phyloP scores from a whole-genome alignment of 2,113 vertebrate species.

The Galeopterus variegatus region DNA sequence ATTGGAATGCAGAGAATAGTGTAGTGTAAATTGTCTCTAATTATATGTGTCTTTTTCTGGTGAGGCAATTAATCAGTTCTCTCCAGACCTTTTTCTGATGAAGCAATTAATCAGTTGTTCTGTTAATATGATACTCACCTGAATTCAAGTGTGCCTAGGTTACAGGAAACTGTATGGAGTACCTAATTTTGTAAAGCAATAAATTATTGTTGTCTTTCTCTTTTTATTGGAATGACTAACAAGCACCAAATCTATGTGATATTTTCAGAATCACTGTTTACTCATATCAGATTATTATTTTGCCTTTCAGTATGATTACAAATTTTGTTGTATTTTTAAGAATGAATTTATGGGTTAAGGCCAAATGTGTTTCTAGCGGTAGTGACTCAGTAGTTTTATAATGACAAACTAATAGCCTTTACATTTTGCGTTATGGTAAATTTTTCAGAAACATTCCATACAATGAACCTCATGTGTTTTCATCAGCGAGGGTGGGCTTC shows the following conservation, averaged over 20 bases:
- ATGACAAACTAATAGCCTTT: not conserved
- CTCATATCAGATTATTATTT: slow-evolving; percentile 24
- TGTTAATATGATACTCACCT: slow-evolving; percentile 12
- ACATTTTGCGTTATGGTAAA: not conserved
- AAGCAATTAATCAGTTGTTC: slow-evolving; percentile 57
- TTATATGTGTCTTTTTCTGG: slow-evolving; percentile 46
- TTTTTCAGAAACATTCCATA: slow-evolving; percentile 36
- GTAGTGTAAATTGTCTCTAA: slow-evolving; percentile 65
- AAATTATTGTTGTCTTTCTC: not conserved
- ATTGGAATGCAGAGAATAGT: slow-evolving; percentile 45
- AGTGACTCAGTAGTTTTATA: slow-evolving; percentile 16
- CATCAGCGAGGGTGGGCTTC: not conserved
- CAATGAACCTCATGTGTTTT: slow-evolving; percentile 41
- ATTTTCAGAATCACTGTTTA: slow-evolving; percentile 37
- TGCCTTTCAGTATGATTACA: not conserved
- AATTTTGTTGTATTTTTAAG: slow-evolving; percentile 6
- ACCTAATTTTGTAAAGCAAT: slow-evolving; percentile 13
- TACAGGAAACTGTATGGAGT: not conserved
- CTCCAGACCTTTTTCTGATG: slow-evolving; percentile 33
- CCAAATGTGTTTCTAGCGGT: not conserved
- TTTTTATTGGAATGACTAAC: slow-evolving; percentile 16
- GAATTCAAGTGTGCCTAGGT: slow-evolving; percentile 8
- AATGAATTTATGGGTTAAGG: slow-evolving; percentile 6
- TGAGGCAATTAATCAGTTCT: slow-evolving; percentile 35
- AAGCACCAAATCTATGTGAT: not conserved